Evolutionary conservation across 2,797 vertebrate genomes (phyloP).

Genomic region (Acanthurus leucopareius): DNA sequence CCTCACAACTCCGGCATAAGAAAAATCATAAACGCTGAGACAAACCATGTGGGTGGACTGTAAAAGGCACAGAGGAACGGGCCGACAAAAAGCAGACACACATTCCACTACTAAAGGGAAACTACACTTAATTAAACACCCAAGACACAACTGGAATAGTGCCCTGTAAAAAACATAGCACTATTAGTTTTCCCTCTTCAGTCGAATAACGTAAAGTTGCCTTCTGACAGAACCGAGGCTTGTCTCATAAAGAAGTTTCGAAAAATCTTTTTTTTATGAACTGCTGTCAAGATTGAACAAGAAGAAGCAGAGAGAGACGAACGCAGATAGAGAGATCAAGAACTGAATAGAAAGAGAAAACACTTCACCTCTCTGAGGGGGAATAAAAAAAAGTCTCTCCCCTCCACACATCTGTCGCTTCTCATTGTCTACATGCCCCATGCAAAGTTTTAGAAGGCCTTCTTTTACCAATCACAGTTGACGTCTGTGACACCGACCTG

Average conservation of each 20-base stretch:
- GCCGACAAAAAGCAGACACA: constrained; percentile 96
- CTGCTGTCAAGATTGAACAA: constrained; percentile 74
- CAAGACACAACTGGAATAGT: constrained; percentile 94
- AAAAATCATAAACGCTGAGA: constrained; percentile 98
- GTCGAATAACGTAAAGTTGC: constrained; percentile 75
- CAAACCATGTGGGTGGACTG: constrained; percentile 97
- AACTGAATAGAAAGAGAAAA: constrained; percentile 68
- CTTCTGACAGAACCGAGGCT: constrained; percentile 74
- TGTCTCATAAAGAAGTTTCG: constrained; percentile 73
- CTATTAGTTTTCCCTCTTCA: constrained; percentile 71
- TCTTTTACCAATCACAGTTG: constrained; percentile 36
- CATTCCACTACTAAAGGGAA: constrained; percentile 95
- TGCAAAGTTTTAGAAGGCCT: constrained; percentile 35
- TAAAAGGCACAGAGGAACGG: constrained; percentile 89
- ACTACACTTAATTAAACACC: constrained; percentile 99
- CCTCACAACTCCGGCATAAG: constrained; percentile 90
- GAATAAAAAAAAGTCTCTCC: constrained; percentile 23
- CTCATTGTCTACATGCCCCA: constrained; percentile 36
- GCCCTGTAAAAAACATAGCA: constrained; percentile 82
- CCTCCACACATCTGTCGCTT: constrained; percentile 54
- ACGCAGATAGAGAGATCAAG: constrained; percentile 50
- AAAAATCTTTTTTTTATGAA: constrained; percentile 65
- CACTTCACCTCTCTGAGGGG: constrained; percentile 32
- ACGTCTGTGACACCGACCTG: constrained; percentile 26
- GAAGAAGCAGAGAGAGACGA: constrained; percentile 27